Conservation (phyloP, 2,888 invertebrate genomes). For the Aleiodes alternator region DNA sequence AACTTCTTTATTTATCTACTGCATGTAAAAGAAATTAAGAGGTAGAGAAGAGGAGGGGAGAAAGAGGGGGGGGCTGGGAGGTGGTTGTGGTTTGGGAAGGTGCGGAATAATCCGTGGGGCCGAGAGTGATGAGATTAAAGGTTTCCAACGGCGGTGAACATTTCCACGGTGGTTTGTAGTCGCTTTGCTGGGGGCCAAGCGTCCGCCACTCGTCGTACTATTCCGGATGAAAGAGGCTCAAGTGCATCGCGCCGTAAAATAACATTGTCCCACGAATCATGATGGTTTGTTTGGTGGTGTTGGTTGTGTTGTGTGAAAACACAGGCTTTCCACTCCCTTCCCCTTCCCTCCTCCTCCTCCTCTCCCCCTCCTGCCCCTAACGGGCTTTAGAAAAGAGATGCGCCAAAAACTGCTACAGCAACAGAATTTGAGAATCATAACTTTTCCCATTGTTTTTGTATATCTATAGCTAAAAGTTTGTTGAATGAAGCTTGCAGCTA, state of each 20-base stretch:
- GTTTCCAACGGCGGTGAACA: slow-evolving; percentile 58
- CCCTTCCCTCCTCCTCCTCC: too few species aligned
- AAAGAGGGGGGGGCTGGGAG: slow-evolving; percentile 21
- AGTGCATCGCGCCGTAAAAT: slow-evolving; percentile 74
- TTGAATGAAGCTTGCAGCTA: slow-evolving; percentile 1
- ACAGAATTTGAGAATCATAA: not conserved
- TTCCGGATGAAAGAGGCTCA: slow-evolving; percentile 74
- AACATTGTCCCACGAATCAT: slow-evolving; percentile 72
- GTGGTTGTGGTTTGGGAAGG: slow-evolving; percentile 58
- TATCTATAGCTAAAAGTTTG: slow-evolving; percentile 4
- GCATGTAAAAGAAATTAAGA: slow-evolving; percentile 1
- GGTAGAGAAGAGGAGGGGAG: slow-evolving; percentile 66
- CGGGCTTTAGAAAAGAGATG: slow-evolving; percentile 12
- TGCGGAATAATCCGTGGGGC: slow-evolving; percentile 54
- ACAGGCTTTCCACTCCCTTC: not conserved
- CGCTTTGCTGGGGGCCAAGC: slow-evolving; percentile 48
- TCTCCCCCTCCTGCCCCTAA: too few species aligned
- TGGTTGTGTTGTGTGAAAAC: slow-evolving; percentile 40
- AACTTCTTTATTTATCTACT: slow-evolving; percentile 21
- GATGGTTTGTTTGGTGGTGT: slow-evolving; percentile 43
- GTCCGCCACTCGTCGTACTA: slow-evolving; percentile 56
- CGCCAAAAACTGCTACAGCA: slow-evolving; percentile 5
- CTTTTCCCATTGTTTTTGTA: slow-evolving; percentile 21
- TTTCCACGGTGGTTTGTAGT: slow-evolving; percentile 47
- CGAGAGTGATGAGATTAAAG: slow-evolving; percentile 75